Evolutionary conservation across 2,113 vertebrate species (phyloP).

Genomic region (Psilopsiagon aurifrons): DNA sequence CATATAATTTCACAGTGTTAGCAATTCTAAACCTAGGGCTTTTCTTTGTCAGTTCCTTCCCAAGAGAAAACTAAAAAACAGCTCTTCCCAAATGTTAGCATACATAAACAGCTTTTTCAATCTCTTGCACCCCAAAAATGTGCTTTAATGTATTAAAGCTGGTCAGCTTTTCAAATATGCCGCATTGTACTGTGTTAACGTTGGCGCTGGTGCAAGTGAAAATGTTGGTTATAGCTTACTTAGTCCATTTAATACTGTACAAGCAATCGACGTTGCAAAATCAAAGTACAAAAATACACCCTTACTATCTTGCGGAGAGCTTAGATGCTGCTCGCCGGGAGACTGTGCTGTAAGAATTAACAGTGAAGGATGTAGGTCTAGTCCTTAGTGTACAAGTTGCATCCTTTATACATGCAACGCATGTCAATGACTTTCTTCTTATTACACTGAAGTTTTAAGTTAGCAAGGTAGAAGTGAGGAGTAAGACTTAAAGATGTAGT

Average conservation of each 20-base stretch:
- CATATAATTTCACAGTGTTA: not conserved
- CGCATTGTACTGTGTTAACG: not conserved
- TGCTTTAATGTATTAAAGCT: not conserved
- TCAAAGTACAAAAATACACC: not conserved
- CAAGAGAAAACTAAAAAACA: not conserved
- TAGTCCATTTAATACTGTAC: not conserved
- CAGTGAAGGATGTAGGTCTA: not conserved
- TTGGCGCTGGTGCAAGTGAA: not conserved
- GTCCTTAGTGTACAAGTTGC: rapidly evolving
- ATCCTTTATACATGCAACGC: not conserved
- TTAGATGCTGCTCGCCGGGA: not conserved
- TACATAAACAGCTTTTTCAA: not conserved
- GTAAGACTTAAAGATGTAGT: not conserved
- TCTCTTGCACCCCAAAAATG: not conserved
- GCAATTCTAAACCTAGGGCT: not conserved
- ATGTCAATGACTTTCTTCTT: not conserved
- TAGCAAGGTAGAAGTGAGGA: not conserved
- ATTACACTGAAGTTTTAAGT: not conserved
- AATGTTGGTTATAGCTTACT: not conserved
- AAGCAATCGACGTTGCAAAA: not conserved
- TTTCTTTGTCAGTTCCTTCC: not conserved
- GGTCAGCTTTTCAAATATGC: not conserved
- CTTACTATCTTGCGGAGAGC: not conserved
- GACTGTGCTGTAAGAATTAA: not conserved
- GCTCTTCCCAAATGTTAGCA: not conserved